These are phyloP conservation scores for Coreius guichenoti DNA, from an alignment of 2,797 vertebrate species.

Conservation along the genomic window DNA sequence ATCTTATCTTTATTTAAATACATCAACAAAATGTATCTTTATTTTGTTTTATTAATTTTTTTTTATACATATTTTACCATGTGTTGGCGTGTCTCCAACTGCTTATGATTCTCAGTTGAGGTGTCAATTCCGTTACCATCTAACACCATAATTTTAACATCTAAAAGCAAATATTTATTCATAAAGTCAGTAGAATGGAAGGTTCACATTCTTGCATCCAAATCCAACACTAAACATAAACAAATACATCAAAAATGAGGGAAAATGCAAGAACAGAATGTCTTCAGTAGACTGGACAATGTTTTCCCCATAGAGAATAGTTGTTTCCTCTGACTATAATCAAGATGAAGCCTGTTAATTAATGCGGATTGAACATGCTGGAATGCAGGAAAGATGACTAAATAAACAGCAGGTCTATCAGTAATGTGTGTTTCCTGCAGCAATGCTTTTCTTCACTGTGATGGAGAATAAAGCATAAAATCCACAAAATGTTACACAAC, in stretches of 20 bases:
- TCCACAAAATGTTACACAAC: neutral
- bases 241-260: constrained; percentile 18
- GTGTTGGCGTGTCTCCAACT: neutral
- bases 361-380: neutral
- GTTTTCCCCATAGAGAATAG: constrained; percentile 10
- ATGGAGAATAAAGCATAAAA: neutral
- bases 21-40: too few species aligned
- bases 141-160: neutral
- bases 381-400: neutral
- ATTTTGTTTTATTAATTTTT: neutral
- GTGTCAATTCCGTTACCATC: neutral
- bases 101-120: neutral
- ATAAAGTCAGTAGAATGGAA: neutral
- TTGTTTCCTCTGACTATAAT: constrained; percentile 3
- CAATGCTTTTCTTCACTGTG: neutral
- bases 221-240: neutral
- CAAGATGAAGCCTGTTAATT: constrained; percentile 14
- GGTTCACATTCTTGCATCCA: neutral
- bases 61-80: neutral
- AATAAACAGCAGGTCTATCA: neutral
- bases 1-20: neutral
- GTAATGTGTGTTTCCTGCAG: neutral
- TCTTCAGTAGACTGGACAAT: constrained; percentile 21
- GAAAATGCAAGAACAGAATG: constrained; percentile 40
- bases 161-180: neutral